Evolutionary conservation across 2,888 invertebrate species (phyloP), one percentile per base, ranked within the genome.

Genomic region (Sinelater perroti): DNA sequence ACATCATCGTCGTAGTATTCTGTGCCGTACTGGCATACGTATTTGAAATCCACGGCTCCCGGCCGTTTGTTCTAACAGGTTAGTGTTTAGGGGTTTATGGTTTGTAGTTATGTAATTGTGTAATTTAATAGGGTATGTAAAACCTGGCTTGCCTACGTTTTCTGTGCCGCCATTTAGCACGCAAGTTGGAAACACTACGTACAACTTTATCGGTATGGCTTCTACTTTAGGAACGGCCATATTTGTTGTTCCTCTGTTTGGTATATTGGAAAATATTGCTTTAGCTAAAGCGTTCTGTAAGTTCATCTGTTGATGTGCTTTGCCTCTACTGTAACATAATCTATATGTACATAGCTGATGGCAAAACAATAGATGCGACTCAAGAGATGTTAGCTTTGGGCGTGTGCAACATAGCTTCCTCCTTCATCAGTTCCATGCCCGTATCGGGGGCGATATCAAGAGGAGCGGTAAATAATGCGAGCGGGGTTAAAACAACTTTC

Each of bases 1-100:
- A 91, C 78, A 91, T 91, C 63, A 79, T 90, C 31, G 86, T 91
- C 17, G 91, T 92, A 55, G 81, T 91, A 14, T 77, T 86, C 11
- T 88, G 88, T 72, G 87, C 86, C 0, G 79, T 84, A 3, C 78
- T 88, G 46, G 87, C 87, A 0, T 89, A 86, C 77, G 79, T 83
- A 68, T 85, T 87, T 73, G 85, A 87, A 72, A 77, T 80, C 31
- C 80, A 83, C 71, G 78, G 82, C 21, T 65, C 60, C 24, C 78
- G 83, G 61, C 88, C 88, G 0, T 89, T 90, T 68, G 80, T 83
- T 35, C 80, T 90, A 10, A 88, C 88, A 18, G 86, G 87, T 85
- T 64, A 70, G n/a, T 17, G 7, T 44, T 14, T 8, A 13, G 35
- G 18, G 8, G 11, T 50, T 47, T 8, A 40, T 16, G 1, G 13